Base-by-base conservation (phyloP, 2,888 invertebrate species). In the Melanargia galathea region DNA sequence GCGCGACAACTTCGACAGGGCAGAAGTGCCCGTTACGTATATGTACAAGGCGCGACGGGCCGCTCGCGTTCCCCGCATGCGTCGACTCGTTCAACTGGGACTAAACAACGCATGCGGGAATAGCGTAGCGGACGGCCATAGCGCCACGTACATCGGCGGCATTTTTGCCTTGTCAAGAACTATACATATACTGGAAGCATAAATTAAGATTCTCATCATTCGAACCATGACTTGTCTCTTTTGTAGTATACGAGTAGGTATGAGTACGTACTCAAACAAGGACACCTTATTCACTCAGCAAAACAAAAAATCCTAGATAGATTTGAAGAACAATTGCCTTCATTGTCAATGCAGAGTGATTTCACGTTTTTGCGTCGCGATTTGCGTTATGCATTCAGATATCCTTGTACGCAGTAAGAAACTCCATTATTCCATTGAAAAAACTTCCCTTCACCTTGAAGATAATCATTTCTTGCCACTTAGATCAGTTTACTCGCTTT, bases 271-370 rank as follows among this genome's bases (percentile, higher is more conserved):
- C n/a, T n/a, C n/a, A n/a, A n/a, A n/a, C n/a, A 52, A 35, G 52
- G 20, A 10, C 26, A 49, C 7, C 13, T 33, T 13, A 52, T 35
- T 35, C 35, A 35, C 11, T 33, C 33, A 2, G 51, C 26, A n/a
- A 2, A 20, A 51, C 33, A 51, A 35, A 33, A 51, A 51, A 16
- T 8, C 30, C 30, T 30, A 11, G 18, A 20, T 20, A 2, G 22
- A 40, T n/a, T 35, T 52, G 35, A 10, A 55, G 24, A 55, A 55
- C 55, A 40, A 26, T 52, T 33, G 52, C 52, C 13, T 18, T 20
- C 22, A 59, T 59, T 59, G 38, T 59, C 10, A 48, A 35, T 16
- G 43, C 56, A 30, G 43, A 56, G 35, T 52, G 52, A 35, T 35
- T 51, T 52, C 18, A 10, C 33, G 26, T 52, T 52, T 52, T 52